Conservation (phyloP, 1,140 invertebrate genomes). For the Bradysia coprophila region DNA sequence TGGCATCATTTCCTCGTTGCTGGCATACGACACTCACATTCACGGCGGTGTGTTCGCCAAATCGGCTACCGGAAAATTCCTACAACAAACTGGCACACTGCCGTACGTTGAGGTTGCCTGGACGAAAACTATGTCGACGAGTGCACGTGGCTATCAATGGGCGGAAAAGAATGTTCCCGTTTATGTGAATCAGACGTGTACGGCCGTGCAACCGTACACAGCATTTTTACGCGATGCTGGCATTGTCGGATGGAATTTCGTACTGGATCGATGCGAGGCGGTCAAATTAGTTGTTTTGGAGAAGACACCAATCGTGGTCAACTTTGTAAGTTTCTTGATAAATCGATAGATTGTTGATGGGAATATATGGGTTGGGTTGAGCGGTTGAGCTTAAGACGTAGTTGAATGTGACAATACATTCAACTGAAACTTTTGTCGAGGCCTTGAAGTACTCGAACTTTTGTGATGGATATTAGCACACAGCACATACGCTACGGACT, state of each 20-base stretch:
- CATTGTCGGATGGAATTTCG: conserved; percentile 30
- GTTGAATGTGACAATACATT: no score
- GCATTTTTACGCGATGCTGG: conserved; percentile 34
- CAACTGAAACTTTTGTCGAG: no score
- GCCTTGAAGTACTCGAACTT: no score
- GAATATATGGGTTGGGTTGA: no score
- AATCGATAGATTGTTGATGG: no score
- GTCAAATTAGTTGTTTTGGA: conserved; percentile 29
- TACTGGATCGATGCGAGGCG: conserved; percentile 28
- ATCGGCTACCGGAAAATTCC: conserved; percentile 27
- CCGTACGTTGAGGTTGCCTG: conserved; percentile 37
- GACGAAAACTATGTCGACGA: conserved; percentile 31
- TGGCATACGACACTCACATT: conserved; percentile 20
- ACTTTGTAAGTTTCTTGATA: conserved; percentile 30
- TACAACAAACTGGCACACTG: conserved; percentile 37
- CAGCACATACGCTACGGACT: no score
- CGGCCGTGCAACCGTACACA: conserved; percentile 34
- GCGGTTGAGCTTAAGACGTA: no score
- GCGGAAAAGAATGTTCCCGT: conserved; percentile 43
- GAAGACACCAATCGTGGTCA: conserved; percentile 38
- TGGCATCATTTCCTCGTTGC: conserved; percentile 25
- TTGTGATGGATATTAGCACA: no score
- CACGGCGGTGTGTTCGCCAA: conserved; percentile 19
- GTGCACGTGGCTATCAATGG: conserved; percentile 35
- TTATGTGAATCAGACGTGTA: conserved; percentile 34